Percentiles rank a stretch among this genome's conserved stretches.
Evolutionary conservation across 2,797 vertebrate genomes (phyloP).

Genomic region (Aphelocoma californica): DNA sequence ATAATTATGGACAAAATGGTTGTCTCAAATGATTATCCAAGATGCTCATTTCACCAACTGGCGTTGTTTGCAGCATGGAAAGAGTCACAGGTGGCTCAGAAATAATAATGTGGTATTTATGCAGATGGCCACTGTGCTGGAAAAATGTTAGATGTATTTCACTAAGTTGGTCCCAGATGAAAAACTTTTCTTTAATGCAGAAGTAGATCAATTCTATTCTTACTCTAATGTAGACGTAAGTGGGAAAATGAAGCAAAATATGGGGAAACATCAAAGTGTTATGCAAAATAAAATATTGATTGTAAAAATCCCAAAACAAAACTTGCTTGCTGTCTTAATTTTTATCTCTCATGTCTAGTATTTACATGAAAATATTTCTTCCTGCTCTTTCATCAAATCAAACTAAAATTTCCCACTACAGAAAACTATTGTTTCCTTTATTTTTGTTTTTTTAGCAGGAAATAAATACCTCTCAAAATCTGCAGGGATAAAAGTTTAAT

Average conservation of each 20-base stretch:
- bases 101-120: not conserved
- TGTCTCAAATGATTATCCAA: not conserved
- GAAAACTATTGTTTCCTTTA: not conserved
- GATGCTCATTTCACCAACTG: not conserved
- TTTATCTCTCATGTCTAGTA: constrained; percentile 36
- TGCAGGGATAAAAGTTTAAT: constrained; percentile 75
- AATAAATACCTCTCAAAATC: constrained; percentile 51
- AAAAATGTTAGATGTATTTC: not conserved
- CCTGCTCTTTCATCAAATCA: constrained; percentile 25
- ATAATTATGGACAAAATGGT: not conserved
- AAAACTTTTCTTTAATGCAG: not conserved
- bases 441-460: not conserved
- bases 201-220: constrained; percentile 10
- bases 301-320: constrained; percentile 35
- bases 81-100: not conserved
- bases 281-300: constrained; percentile 24
- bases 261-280: not conserved
- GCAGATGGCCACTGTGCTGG: not conserved
- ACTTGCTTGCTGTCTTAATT: constrained; percentile 36
- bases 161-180: not conserved
- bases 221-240: constrained; percentile 57
- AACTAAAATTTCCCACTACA: constrained; percentile 49
- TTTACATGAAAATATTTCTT: not conserved
- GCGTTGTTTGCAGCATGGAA: not conserved
- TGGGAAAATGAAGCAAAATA: not conserved